Base-by-base conservation (phyloP, 2,113 vertebrate species). In the Lonchura striata region DNA sequence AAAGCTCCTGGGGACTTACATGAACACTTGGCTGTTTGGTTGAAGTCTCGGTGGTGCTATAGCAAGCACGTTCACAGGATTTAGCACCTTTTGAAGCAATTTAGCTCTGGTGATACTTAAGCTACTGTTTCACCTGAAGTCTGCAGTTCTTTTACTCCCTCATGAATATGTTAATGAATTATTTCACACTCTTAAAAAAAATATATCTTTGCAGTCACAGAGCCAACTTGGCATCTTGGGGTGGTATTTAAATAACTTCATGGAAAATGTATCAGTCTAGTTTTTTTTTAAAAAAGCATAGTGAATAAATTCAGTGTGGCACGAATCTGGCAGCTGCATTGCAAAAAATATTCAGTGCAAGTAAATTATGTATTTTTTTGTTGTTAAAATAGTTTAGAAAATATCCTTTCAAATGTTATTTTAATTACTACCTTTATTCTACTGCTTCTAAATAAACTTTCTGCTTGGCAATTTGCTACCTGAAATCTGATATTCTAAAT, bases 221-320 rank as follows among this genome's bases (percentile, higher is more conserved):
- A 96, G 56, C 80, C 85, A 96, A 80, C 84, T 94, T 91, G 87
- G 75, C 59, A 88, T 96, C 77, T 86, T 77, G 25, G 78, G 47
- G 63, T 94, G 60, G 28, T 75, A 93, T 94, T 96, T 96, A 97
- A 97, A 95, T 87, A 93, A 91, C 85, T 94, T 94, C 60, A 92
- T 90, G 91, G 96, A 87, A 97, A 94, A 97, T 90, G 78, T 96
- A 82, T 95, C 92, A 95, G 46, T 72, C 39, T 75, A 35, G 10
- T 39, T 78, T 24, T 84, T 35, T 50, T 59, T 52, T 41, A 13
- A 13, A 13, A 86, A 74, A 75, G 4, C 37, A 54, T 83, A 68
- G 93, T 94, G 94, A 94, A 97, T 96, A 92, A 88, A 97, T 96
- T 94, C 87, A 96, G 95, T 90, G 94, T 97, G 95, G 78, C 93